Percentiles rank a stretch among this genome's conserved stretches.
phyloP scores from a whole-genome alignment of 1,140 invertebrate genomes.

The Pinna nobilis region DNA sequence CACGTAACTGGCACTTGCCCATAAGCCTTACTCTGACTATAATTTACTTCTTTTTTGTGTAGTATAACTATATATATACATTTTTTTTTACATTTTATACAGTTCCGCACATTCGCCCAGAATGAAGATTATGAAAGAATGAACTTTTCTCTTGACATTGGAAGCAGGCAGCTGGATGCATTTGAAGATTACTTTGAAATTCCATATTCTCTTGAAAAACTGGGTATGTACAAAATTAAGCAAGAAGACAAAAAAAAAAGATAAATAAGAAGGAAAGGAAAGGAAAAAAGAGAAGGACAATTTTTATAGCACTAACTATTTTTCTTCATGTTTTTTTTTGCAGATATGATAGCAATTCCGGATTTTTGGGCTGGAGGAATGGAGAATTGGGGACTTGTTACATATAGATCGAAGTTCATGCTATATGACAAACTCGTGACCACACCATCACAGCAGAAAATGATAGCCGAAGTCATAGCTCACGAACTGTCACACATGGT shows the following conservation, averaged over 20 bases:
- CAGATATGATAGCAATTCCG: constrained; percentile 91
- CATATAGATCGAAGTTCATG: constrained; percentile 69
- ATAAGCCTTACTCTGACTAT: too few species aligned
- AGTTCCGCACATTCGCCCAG: constrained; percentile 87
- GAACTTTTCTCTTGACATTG: constrained; percentile 84
- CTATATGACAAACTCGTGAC: constrained; percentile 66
- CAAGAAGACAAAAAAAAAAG: not conserved
- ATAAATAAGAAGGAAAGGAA: too few species aligned
- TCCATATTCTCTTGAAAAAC: constrained; percentile 81
- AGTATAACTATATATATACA: too few species aligned
- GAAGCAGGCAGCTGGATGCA: constrained; percentile 86
- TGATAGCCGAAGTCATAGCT: constrained; percentile 69
- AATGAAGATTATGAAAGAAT: constrained; percentile 85
- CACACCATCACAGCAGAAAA: constrained; percentile 52
- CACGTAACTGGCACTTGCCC: too few species aligned
- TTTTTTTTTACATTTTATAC: too few species aligned
- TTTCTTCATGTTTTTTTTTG: constrained; percentile 25
- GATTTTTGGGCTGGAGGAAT: constrained; percentile 93
- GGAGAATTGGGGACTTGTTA: constrained; percentile 85
- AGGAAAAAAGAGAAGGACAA: not conserved
- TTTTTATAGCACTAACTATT: not conserved
- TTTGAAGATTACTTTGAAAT: constrained; percentile 91
- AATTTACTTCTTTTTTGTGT: too few species aligned
- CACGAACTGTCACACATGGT: constrained; percentile 80
- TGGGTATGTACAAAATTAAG: constrained; percentile 65